phyloP scores from a whole-genome alignment of 30 jellyfish, hydroid and myxozoan genomes.

The Aurelia aurita complex sp. Pacific region DNA sequence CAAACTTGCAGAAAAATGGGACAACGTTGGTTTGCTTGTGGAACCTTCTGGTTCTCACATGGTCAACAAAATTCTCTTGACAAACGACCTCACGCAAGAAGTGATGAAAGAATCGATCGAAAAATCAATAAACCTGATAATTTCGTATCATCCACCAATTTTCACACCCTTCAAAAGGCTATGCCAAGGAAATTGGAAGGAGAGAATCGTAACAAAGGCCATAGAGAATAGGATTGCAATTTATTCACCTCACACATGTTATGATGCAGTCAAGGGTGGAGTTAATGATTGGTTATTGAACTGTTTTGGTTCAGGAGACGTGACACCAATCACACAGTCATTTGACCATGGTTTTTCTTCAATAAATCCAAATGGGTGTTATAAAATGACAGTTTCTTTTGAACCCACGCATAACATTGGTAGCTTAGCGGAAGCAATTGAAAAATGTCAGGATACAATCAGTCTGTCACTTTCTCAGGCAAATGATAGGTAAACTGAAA shows the following conservation, averaged over 20 bases:
- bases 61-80: constrained; percentile 69
- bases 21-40: constrained; percentile 96
- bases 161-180: constrained; percentile 78
- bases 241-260: constrained; percentile 95
- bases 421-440: background rate
- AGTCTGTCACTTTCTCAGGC: no score
- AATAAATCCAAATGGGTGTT: constrained; percentile 28
- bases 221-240: constrained; percentile 91
- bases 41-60: constrained; percentile 83
- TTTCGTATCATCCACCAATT: constrained; percentile 98
- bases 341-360: constrained; percentile 9
- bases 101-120: constrained; percentile 83
- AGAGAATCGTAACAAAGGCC: constrained; percentile 68
- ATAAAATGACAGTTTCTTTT: background rate
- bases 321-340: constrained; percentile 39
- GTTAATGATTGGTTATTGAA: constrained; percentile 92
- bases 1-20: constrained; percentile 96
- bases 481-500: no score
- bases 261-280: constrained; percentile 93
- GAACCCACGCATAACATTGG: background rate
- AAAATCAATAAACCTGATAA: constrained; percentile 64
- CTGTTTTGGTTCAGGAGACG: constrained; percentile 71
- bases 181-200: constrained; percentile 83
- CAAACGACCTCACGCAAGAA: constrained; percentile 91
- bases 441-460: background rate